Percentiles rank a stretch among this genome's conserved stretches.
phyloP scores from a whole-genome alignment of 2,797 vertebrate species.

The Pogoniulus pusillus region DNA sequence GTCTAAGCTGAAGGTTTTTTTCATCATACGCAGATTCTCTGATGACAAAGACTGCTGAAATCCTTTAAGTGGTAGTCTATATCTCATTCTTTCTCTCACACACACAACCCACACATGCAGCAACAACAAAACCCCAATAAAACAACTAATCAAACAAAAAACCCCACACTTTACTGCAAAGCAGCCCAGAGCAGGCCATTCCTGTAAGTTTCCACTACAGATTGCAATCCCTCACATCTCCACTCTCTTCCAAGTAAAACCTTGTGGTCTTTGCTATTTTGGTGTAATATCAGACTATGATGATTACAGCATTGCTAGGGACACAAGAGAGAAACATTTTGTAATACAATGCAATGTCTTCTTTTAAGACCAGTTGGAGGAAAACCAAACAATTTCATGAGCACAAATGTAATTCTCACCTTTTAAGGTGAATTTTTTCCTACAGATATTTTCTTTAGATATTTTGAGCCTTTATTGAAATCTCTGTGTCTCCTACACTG shows the following conservation, averaged over 20 bases:
- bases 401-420: background rate
- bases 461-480: background rate
- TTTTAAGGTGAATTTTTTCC: background rate
- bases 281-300: background rate
- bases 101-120: too few species aligned
- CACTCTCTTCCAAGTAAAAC: background rate
- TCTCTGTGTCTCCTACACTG: background rate
- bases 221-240: rapidly evolving
- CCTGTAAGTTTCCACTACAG: background rate
- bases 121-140: too few species aligned
- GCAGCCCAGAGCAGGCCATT: background rate
- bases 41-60: too few species aligned
- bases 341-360: background rate
- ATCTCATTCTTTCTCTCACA: too few species aligned
- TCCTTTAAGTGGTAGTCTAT: too few species aligned
- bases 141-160: too few species aligned
- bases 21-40: too few species aligned
- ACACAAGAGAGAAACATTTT: background rate
- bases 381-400: background rate
- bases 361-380: background rate
- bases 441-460: background rate
- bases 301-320: background rate
- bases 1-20: too few species aligned
- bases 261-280: background rate
- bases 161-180: too few species aligned